Evolutionary conservation across 2,113 vertebrate species (phyloP), one percentile per base, ranked within the genome.

Genomic region (Callocephalon fimbriatum): DNA sequence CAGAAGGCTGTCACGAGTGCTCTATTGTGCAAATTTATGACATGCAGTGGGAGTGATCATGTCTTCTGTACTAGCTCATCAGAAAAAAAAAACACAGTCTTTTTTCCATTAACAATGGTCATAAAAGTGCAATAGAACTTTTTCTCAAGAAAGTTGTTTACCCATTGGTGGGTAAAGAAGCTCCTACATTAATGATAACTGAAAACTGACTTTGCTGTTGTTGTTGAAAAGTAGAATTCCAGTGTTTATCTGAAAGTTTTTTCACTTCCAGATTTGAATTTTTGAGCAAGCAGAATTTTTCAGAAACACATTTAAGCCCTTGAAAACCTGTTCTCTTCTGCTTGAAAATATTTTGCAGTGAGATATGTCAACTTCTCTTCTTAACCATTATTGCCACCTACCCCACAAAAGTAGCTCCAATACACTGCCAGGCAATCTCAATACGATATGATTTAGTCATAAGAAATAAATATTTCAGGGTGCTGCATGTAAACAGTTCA

Each of bases 11-110:
- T 81, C 90, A 80, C 67, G 90, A 92, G 32, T 77, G 72, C 59
- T 92, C 71, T 58, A 40, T 67, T 63, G 63, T 71, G 93, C 42
- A 86, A 93, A 95, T 94, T 94, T 95, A 95, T 95, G 89, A 67
- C 72, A 95, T 71, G 59, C 38, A 80, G 92, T 97, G 85, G 92
- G 93, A 96, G 92, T 95, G 74, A 93, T 93, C 93, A 86, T 80
- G 59, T 83, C 71, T 92, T 92, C 90, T 88, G 32, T 67, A 82
- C 2, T 8, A 90, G 40, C 42, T 86, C 38, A 11, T 73, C 88
- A 82, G 80, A 25, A 85, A 80, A 38, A 38, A 83, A 83, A 67
- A 9, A 0, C 3, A 3, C 26, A 7, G 75, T 76, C 27, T 61
- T 45, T 91, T 72, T 82, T 26, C 44, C 32, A 47, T 80, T 26